Base-by-base conservation (phyloP, 2,888 invertebrate species). In the Tachina grossa region DNA sequence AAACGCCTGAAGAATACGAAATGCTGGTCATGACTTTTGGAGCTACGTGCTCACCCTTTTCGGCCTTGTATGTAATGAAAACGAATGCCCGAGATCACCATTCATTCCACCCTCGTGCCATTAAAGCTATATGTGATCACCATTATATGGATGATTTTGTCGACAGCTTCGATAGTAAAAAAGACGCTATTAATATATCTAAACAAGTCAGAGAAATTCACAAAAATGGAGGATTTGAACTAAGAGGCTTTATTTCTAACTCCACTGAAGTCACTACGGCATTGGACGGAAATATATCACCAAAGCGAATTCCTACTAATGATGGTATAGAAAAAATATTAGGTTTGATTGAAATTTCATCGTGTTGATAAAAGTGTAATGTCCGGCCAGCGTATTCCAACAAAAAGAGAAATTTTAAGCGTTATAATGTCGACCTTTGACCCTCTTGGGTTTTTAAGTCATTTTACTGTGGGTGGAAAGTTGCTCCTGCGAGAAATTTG, bases 11-110 rank as follows among this genome's bases (percentile, higher is more conserved):
- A 22, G 22, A 22, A 14, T 87, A 84, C 19, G 82, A 86, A 61
- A 87, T 87, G 85, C 11, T 66, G n/a, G 85, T 78, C 3, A 85
- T 85, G 88, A 88, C 84, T 0, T 89, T 89, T 59, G 87, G 88
- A 31, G 87, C 89, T 1, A 76, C 87, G 9, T 88, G 87, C 69
- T 88, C 87, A 8, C 87, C 87, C 13, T 84, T 82, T 39, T 68
- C 68, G n/a, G 88, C 88, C 51, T 10, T 68, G 9, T 39, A 51
- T 39, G 49, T 51, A 9, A 88, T 88, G 68, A 84, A 47, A 3
- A 59, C 22, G 8, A 87, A 86, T 41, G 87, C 82, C 43, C 53
- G 65, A 9, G 78, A 83, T 22, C 77, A 83, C 43, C 11, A 19
- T 8, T 16, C n/a, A 1, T 43, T 39, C 39, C n/a, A 87, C 39